Base-by-base conservation (phyloP, 2,113 vertebrate species). In the Brachirus orientalis region DNA sequence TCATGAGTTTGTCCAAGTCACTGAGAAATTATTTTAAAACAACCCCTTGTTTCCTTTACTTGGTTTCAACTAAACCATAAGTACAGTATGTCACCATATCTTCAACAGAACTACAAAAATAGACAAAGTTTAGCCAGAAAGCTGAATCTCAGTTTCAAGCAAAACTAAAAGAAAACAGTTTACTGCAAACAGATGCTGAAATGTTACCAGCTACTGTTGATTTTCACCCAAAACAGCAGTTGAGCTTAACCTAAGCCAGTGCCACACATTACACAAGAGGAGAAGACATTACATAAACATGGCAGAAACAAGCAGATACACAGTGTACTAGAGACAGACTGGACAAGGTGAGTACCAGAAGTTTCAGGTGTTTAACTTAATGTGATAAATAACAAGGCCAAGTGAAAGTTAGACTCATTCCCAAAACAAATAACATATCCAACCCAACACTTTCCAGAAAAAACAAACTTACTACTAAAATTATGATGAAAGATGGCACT, bases 171-270 rank as follows among this genome's bases (percentile, higher is more conserved):
- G 28, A 28, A 4, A 28, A 28, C 3, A 28, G 28, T 0, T 28
- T 28, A 28, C 28, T 28, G 28, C 28, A 28, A 28, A 28, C 3
- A 28, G 28, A 28, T 28, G 28, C 28, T 28, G 28, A 28, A 28
- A 28, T 28, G 28, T 50, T 12, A 52, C 7, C 14, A 33, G 16
- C 14, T 28, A 35, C 19, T 36, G 11, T 38, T 43, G 37, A 46
- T n/a, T 36, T 6, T 45, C 14, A 8, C 4, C 48, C 59, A 13
- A 51, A 7, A 35, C 41, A 41, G 1, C 48, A 74, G 7, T 11
- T 57, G 33, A 19, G 67, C 77, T 86, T 38, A 87, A 83, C 79
- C 59, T 60, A 82, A 80, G 71, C 88, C 85, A 19, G 63, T 87
- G 80, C 79, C 79, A 84, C 63, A 69, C 51, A 59, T 20, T 60